Evolutionary conservation across 2,888 invertebrate species (phyloP).

Genomic region (Caenorhabditis auriculariae): DNA sequence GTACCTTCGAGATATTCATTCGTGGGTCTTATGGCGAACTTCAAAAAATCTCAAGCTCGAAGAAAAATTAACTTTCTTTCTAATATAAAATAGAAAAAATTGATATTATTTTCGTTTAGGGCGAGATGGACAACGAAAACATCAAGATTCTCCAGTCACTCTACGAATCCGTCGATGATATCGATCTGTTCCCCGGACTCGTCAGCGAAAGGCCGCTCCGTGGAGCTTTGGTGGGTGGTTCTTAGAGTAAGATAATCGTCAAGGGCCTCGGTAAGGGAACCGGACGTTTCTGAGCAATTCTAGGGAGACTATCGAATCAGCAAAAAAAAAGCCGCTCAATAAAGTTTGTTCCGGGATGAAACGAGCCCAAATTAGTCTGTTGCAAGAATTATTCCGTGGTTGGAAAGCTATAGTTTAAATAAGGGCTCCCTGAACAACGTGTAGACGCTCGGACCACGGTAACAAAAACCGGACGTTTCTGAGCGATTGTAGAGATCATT

Average conservation of each 20-base stretch:
- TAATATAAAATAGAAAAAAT: background rate
- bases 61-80: background rate
- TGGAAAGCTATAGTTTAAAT: no score
- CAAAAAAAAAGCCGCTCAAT: background rate
- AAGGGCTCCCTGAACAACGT: no score
- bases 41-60: background rate
- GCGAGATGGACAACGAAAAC: constrained; percentile 73
- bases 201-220: constrained; percentile 79
- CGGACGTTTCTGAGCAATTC: no score
- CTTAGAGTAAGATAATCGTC: constrained; percentile 57
- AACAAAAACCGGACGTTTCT: no score
- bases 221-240: constrained; percentile 73
- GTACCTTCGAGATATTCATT: background rate
- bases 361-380: background rate
- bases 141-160: constrained; percentile 54
- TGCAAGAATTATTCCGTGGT: no score
- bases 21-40: background rate
- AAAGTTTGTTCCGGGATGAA: background rate
- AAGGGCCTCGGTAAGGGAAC: background rate
- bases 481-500: no score
- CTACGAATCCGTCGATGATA: constrained; percentile 81
- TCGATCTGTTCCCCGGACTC: constrained; percentile 91
- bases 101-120: background rate
- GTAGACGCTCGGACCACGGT: no score
- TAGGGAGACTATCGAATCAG: no score